These are phyloP conservation scores for Toxotes lorentzi DNA, from an alignment of 2,797 vertebrate species.

Conservation along the genomic window DNA sequence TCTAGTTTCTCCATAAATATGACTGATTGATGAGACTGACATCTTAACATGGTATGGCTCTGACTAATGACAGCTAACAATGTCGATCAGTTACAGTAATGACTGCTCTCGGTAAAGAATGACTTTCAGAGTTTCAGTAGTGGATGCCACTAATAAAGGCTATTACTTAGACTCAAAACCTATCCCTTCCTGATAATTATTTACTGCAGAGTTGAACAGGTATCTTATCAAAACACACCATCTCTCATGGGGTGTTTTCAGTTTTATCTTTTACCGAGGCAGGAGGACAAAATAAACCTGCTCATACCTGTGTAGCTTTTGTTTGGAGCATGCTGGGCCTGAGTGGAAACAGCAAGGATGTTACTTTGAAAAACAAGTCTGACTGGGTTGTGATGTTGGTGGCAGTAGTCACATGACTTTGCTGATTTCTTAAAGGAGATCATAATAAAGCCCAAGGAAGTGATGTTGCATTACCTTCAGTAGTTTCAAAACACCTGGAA, in stretches of 20 bases:
- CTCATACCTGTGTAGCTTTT: slow-evolving; percentile 33
- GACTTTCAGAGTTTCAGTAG: background rate
- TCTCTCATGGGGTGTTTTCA: background rate
- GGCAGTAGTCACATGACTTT: slow-evolving; percentile 27
- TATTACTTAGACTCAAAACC: slow-evolving; percentile 26
- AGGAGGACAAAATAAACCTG: slow-evolving; percentile 15
- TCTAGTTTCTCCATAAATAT: slow-evolving; percentile 34
- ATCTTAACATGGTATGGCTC: slow-evolving; percentile 13
- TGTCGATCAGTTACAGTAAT: slow-evolving; percentile 16
- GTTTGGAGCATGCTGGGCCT: slow-evolving; percentile 6
- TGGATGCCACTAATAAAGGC: background rate
- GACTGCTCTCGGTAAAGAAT: slow-evolving; percentile 1
- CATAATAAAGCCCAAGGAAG: background rate
- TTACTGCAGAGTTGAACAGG: slow-evolving; percentile 6
- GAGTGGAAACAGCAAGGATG: slow-evolving; percentile 2
- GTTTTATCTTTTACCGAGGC: background rate
- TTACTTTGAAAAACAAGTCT: slow-evolving; percentile 16
- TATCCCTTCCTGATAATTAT: slow-evolving; percentile 22
- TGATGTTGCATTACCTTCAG: background rate
- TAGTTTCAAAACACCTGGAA: slow-evolving; percentile 14
- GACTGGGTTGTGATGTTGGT: slow-evolving; percentile 11
- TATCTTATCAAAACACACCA: slow-evolving; percentile 21
- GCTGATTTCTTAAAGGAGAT: slow-evolving; percentile 22
- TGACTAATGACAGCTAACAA: slow-evolving; percentile 19
- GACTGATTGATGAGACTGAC: slow-evolving; percentile 50